Evolutionary conservation across 2,797 vertebrate genomes (phyloP).

Genomic region (Urophycis tenuis): DNA sequence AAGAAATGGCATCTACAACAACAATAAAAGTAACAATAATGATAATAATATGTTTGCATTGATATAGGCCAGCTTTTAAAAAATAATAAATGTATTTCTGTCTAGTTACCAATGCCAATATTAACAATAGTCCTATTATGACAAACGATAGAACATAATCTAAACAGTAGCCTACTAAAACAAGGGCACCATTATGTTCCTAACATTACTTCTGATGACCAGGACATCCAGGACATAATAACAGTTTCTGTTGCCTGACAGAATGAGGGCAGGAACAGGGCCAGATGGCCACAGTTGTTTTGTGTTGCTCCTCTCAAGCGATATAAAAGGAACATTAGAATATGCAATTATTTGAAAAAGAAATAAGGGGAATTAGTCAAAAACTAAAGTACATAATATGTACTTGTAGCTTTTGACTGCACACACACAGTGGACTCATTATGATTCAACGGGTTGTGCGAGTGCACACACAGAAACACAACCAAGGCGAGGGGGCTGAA

Average conservation of each 20-base stretch:
- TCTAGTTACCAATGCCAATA: not conserved
- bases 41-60: too few species aligned
- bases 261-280: not conserved
- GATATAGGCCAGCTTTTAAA: too few species aligned
- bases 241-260: not conserved
- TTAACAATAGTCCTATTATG: not conserved
- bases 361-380: not conserved
- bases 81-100: not conserved
- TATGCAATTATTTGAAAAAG: not conserved
- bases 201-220: not conserved
- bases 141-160: not conserved
- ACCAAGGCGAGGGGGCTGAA: not conserved
- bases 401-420: too few species aligned
- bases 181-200: not conserved
- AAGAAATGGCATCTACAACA: too few species aligned
- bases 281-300: not conserved
- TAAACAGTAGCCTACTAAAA: not conserved
- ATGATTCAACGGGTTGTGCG: not conserved
- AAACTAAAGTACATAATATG: too few species aligned
- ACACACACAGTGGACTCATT: too few species aligned
- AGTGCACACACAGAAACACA: not conserved
- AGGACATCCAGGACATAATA: not conserved
- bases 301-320: not conserved
- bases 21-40: too few species aligned
- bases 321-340: not conserved